phyloP scores from a whole-genome alignment of 2,113 vertebrate species.

The Periophthalmus modestus region DNA sequence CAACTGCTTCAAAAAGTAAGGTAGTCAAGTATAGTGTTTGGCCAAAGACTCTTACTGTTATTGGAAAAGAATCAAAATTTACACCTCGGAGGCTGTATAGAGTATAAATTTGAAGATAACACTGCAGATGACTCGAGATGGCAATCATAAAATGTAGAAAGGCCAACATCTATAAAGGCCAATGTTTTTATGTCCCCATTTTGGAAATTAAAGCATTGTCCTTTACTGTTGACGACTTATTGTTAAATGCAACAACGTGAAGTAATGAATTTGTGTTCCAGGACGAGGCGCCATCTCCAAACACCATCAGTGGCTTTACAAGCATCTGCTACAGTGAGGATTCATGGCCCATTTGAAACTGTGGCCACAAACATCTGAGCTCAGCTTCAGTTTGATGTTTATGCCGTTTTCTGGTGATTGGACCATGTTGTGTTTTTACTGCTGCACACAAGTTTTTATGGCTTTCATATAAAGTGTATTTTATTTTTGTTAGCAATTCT shows the following conservation, averaged over 20 bases:
- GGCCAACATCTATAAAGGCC: neutral
- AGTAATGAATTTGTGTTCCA: slow-evolving; percentile 15
- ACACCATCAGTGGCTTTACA: neutral
- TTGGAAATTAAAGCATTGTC: slow-evolving; percentile 7
- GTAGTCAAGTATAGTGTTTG: neutral
- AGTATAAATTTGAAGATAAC: neutral
- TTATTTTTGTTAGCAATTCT: neutral
- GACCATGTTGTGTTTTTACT: neutral
- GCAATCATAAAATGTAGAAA: neutral
- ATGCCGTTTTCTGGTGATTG: neutral
- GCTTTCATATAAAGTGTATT: neutral
- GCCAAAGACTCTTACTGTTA: neutral
- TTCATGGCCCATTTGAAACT: slow-evolving; percentile 24
- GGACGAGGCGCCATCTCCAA: neutral
- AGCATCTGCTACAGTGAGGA: neutral
- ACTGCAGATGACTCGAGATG: neutral
- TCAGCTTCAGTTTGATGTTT: slow-evolving; percentile 7
- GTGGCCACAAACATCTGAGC: slow-evolving; percentile 19
- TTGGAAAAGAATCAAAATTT: neutral
- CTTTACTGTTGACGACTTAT: neutral
- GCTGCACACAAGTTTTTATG: neutral
- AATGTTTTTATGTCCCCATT: neutral
- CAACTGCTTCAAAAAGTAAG: neutral
- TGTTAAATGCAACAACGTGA: slow-evolving; percentile 12
- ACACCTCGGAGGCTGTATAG: neutral